Percentiles rank a stretch among this genome's conserved stretches.
phyloP scores from a whole-genome alignment of 2,888 invertebrate genomes.

The Sussaba pulchella region DNA sequence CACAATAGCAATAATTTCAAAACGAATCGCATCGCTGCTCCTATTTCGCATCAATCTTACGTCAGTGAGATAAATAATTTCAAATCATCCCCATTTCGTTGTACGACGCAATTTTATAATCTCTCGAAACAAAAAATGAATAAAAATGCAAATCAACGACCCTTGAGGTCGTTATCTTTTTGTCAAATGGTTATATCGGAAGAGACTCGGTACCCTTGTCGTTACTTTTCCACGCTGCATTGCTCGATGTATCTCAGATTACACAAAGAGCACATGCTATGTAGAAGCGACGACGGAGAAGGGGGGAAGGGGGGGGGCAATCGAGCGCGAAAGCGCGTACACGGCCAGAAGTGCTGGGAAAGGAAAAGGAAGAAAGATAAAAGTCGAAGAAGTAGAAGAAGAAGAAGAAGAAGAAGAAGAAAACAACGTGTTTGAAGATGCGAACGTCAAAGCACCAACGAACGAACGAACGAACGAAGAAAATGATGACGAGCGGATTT shows the following conservation, averaged over 20 bases:
- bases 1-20: too few species aligned
- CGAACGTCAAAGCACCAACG: constrained; percentile 12
- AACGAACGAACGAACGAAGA: constrained; percentile 28
- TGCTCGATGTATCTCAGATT: constrained; percentile 9
- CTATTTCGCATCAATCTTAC: too few species aligned
- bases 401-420: background rate
- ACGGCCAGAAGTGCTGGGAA: background rate
- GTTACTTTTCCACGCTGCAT: background rate
- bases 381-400: background rate
- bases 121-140: too few species aligned
- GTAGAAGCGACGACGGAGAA: background rate
- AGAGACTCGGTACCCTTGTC: background rate
- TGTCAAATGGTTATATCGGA: too few species aligned
- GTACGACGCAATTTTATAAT: too few species aligned
- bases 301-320: too few species aligned
- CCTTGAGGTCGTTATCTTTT: too few species aligned
- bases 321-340: background rate
- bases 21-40: too few species aligned
- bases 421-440: background rate
- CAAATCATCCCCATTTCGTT: too few species aligned
- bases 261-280: background rate
- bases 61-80: too few species aligned
- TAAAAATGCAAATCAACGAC: too few species aligned
- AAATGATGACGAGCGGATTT: constrained; percentile 50
- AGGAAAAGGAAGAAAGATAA: background rate